Evolutionary conservation across 1,140 invertebrate species (phyloP).

Genomic region (Sipha flava): DNA sequence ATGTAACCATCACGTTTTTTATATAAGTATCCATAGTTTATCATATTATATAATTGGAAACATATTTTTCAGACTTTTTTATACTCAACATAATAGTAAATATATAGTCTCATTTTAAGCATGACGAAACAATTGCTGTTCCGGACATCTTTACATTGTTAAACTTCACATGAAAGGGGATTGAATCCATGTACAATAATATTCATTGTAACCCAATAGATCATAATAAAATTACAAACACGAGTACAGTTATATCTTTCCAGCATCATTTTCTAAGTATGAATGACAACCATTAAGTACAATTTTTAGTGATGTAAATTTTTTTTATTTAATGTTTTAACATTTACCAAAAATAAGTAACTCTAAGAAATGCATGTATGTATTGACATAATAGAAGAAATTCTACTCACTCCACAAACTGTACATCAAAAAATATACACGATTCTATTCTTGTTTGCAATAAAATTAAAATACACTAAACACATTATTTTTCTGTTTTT

Average conservation of each 20-base stretch:
- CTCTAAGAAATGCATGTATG: too few species aligned
- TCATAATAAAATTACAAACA: background rate
- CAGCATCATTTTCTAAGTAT: background rate
- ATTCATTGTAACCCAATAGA: constrained; percentile 7
- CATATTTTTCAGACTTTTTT: constrained; percentile 17
- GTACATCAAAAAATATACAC: too few species aligned
- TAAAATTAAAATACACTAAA: too few species aligned
- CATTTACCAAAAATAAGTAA: too few species aligned
- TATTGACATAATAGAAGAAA: too few species aligned
- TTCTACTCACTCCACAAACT: too few species aligned
- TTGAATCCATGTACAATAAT: background rate
- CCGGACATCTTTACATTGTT: constrained; percentile 1
- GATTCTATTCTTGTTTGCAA: too few species aligned
- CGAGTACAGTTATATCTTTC: background rate
- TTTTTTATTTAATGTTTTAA: too few species aligned
- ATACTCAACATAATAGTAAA: background rate
- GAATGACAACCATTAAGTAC: background rate
- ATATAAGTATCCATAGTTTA: constrained; percentile 3
- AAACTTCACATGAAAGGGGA: background rate
- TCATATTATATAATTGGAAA: constrained; percentile 25
- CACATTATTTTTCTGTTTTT: too few species aligned
- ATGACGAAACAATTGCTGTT: constrained; percentile 12
- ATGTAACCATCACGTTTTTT: constrained; percentile 11
- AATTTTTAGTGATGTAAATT: too few species aligned
- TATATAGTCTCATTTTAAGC: constrained; percentile 6